These are phyloP conservation scores for Thereva nobilitata DNA, from an alignment of 2,888 invertebrate species.

Conservation along the genomic window DNA sequence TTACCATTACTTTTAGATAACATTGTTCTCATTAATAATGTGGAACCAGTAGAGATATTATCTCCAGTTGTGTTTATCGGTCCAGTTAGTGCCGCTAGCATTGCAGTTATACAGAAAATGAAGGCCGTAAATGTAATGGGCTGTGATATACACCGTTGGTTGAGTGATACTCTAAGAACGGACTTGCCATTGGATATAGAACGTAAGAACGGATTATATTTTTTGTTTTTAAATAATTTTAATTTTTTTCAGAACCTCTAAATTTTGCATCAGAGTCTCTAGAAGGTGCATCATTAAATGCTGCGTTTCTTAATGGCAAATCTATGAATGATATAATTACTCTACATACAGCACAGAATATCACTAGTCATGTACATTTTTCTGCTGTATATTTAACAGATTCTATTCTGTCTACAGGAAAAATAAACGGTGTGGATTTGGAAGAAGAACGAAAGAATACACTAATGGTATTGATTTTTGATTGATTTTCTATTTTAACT, in stretches of 20 bases:
- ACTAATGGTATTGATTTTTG: slow-evolving; percentile 54
- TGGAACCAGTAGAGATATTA: slow-evolving; percentile 47
- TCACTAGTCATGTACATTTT: slow-evolving; percentile 54
- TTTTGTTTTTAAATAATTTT: background rate
- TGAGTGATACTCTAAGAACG: slow-evolving; percentile 57
- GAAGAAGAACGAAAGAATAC: slow-evolving; percentile 59
- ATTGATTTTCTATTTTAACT: too few relatives aligned
- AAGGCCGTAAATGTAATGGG: slow-evolving; percentile 52
- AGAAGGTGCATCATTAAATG: slow-evolving; percentile 54
- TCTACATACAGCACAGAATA: slow-evolving; percentile 58
- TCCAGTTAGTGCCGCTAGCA: slow-evolving; percentile 47
- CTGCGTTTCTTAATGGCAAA: slow-evolving; percentile 59
- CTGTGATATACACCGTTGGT: slow-evolving; percentile 57
- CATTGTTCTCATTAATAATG: slow-evolving; percentile 54
- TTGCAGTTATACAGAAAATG: slow-evolving; percentile 48
- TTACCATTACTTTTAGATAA: slow-evolving; percentile 53
- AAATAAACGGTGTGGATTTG: slow-evolving; percentile 58
- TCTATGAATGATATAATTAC: slow-evolving; percentile 59
- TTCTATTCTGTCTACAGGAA: slow-evolving; percentile 47
- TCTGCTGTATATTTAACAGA: slow-evolving; percentile 52
- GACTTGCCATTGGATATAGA: slow-evolving; percentile 49
- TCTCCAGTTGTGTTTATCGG: slow-evolving; percentile 54
- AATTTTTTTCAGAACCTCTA: slow-evolving; percentile 54
- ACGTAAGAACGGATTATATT: slow-evolving; percentile 43
- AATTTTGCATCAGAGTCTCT: slow-evolving; percentile 58